A percentile compares a stretch with the other conserved stretches of the same genome.
Evolutionary conservation across 2,888 invertebrate genomes (phyloP).

Genomic region (Coleophora flavipennella): DNA sequence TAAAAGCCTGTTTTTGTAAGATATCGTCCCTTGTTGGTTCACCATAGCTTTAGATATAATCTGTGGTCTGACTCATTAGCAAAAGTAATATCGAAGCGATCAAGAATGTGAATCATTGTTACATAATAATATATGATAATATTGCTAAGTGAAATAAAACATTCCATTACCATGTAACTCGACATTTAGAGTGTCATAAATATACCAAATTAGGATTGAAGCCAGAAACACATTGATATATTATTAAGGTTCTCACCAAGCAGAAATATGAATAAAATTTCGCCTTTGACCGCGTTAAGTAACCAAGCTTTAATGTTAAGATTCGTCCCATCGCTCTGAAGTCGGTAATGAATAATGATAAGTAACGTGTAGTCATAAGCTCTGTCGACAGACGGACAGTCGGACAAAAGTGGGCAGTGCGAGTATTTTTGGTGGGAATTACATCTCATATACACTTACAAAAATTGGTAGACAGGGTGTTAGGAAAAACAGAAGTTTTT

Average conservation of each 20-base stretch:
- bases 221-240: no score
- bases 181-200: no score
- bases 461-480: no score
- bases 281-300: neutral
- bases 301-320: conserved; percentile 48
- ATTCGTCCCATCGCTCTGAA: conserved; percentile 57
- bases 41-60: conserved; percentile 2
- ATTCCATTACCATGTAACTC: conserved; percentile 1
- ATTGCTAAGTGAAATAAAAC: neutral
- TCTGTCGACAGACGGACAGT: conserved; percentile 36
- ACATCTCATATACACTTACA: no score
- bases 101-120: neutral
- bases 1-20: conserved; percentile 4
- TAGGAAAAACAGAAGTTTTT: no score
- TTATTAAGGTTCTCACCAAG: no score
- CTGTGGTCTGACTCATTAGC: no score
- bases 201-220: no score
- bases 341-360: conserved; percentile 21
- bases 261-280: neutral
- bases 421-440: no score
- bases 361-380: conserved; percentile 50
- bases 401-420: no score
- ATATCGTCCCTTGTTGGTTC: conserved; percentile 13
- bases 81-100: no score
- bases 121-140: neutral